Conservation (phyloP, 2,797 vertebrate species). For the Neosilurus hyrtlii region DNA sequence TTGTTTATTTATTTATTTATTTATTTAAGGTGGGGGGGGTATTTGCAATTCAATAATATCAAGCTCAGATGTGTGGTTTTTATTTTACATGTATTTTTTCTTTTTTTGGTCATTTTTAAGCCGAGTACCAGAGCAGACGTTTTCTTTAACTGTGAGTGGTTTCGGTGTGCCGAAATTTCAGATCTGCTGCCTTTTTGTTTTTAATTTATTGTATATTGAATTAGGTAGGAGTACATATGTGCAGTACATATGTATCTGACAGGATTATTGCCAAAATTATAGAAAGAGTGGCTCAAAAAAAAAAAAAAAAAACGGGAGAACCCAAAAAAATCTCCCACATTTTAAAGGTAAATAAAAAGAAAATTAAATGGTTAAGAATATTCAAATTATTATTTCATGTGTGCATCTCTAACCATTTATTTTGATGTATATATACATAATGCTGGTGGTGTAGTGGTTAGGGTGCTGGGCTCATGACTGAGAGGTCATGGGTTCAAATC, state of each 20-base stretch:
- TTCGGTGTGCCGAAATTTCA: conserved; percentile 72
- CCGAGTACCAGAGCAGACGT: not conserved
- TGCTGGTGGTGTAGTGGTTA: no score
- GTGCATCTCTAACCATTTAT: no score
- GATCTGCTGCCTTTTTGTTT: conserved; percentile 44
- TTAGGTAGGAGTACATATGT: not conserved
- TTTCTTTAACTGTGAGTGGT: conserved; percentile 53
- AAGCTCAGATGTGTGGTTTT: not conserved
- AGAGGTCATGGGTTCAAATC: no score
- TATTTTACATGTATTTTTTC: not conserved
- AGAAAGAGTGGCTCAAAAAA: no score
- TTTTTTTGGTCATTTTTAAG: not conserved
- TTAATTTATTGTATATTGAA: not conserved
- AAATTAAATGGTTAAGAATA: no score
- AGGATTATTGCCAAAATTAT: no score
- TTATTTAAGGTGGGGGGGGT: not conserved
- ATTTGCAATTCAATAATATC: not conserved
- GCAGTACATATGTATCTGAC: not conserved
- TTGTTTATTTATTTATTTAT: not conserved
- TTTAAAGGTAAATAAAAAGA: no score
- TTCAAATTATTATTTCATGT: no score
- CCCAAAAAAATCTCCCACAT: no score
- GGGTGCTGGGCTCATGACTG: no score
- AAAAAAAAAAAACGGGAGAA: no score
- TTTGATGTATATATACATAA: no score